Conservation (phyloP, 2,797 vertebrate species). For the Pipistrellus nathusii region DNA sequence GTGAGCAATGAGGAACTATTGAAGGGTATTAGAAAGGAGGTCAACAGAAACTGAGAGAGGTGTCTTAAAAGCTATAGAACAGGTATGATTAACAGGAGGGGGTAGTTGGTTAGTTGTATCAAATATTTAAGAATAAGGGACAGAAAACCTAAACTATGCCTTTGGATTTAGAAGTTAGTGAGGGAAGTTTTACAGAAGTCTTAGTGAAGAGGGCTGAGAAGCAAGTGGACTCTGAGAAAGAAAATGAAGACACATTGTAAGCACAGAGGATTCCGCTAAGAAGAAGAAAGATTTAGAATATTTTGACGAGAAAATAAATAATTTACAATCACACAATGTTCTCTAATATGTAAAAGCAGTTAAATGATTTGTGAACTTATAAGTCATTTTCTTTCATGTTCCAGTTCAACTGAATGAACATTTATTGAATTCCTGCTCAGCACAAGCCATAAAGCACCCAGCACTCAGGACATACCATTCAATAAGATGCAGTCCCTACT, state of each 20-base stretch:
- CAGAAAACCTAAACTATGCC: not conserved
- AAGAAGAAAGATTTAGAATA: not conserved
- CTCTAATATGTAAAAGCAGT: not conserved
- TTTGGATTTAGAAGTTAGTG: too few species aligned
- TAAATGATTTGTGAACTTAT: slow-evolving; percentile 1
- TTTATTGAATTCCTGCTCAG: not conserved
- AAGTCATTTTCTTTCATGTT: slow-evolving; percentile 31
- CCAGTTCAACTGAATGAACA: not conserved
- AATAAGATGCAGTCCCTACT: not conserved
- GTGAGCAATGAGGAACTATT: not conserved
- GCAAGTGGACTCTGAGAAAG: not conserved
- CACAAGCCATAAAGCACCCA: not conserved
- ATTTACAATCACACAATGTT: not conserved
- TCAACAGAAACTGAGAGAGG: not conserved
- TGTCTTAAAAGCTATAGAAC: not conserved
- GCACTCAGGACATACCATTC: accelerated
- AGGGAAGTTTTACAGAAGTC: not conserved
- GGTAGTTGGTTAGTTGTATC: not conserved
- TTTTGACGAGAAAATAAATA: slow-evolving; percentile 15
- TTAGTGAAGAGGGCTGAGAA: not conserved
- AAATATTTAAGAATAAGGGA: not conserved
- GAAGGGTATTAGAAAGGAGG: not conserved
- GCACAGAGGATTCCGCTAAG: not conserved
- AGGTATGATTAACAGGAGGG: not conserved
- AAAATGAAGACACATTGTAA: not conserved